These are phyloP conservation scores for Neopipo cinnamomea DNA, from an alignment of 2,113 vertebrate genomes.

Conservation along the genomic window DNA sequence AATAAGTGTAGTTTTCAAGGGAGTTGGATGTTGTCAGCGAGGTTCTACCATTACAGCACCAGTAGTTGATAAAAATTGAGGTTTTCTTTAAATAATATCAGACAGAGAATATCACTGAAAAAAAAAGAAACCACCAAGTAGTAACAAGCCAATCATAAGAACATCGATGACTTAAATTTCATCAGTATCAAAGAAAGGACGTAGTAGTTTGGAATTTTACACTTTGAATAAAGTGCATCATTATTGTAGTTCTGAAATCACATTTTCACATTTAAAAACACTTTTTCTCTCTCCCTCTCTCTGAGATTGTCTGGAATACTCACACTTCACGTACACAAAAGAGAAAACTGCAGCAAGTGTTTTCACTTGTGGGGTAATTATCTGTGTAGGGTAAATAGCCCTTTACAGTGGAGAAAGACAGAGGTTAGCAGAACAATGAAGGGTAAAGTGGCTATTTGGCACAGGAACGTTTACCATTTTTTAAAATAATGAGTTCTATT, in stretches of 20 bases:
- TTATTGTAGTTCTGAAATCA: not conserved
- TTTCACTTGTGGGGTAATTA: slow-evolving; percentile 34
- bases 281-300: not conserved
- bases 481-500: slow-evolving; percentile 1
- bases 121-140: not conserved
- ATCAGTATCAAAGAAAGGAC: not conserved
- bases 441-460: not conserved
- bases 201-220: not conserved
- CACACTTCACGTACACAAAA: not conserved
- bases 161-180: not conserved
- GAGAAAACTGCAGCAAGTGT: slow-evolving; percentile 11
- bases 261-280: not conserved
- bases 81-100: not conserved
- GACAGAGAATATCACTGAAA: not conserved
- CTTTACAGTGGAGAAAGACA: not conserved
- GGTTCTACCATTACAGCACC: not conserved
- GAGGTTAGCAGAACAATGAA: not conserved
- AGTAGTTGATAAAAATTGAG: not conserved
- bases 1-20: not conserved
- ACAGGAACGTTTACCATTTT: not conserved
- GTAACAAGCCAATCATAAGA: not conserved
- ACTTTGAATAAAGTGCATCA: not conserved
- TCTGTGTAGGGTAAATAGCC: not conserved
- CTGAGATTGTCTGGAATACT: slow-evolving; percentile 1
- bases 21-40: not conserved